Evolutionary conservation across 2,888 invertebrate species (phyloP).

Genomic region (Callosobruchus maculatus): DNA sequence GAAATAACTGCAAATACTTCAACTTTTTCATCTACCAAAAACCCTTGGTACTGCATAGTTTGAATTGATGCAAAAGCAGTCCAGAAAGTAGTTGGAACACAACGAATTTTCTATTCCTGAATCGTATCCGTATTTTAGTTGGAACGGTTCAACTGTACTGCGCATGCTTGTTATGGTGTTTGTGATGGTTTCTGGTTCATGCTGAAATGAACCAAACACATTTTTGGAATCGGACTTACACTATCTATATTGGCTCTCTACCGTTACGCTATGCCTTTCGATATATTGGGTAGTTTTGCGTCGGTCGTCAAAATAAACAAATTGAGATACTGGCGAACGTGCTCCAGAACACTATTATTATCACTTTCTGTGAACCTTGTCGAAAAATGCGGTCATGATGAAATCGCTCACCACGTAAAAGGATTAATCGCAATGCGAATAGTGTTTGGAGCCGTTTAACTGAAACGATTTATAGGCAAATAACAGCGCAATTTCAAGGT

Average conservation of each 20-base stretch:
- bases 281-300: background rate
- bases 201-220: too few relatives aligned
- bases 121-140: too few relatives aligned
- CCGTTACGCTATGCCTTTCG: background rate
- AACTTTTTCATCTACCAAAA: too few relatives aligned
- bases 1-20: too few relatives aligned
- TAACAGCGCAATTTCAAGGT: background rate
- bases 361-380: background rate
- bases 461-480: background rate
- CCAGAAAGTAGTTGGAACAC: too few relatives aligned
- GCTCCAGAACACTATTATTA: background rate
- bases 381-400: background rate
- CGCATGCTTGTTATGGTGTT: too few relatives aligned
- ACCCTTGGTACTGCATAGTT: too few relatives aligned
- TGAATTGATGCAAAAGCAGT: too few relatives aligned
- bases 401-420: background rate
- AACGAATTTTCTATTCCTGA: too few relatives aligned
- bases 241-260: background rate
- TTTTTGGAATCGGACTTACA: too few relatives aligned
- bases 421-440: background rate
- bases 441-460: background rate
- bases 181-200: too few relatives aligned
- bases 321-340: background rate
- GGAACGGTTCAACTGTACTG: too few relatives aligned
- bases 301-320: background rate